A percentile compares a stretch with the other conserved stretches of the same genome.
These are phyloP conservation scores for Nomada lathburiana DNA, from an alignment of 2,888 invertebrate species.

Conservation along the genomic window DNA sequence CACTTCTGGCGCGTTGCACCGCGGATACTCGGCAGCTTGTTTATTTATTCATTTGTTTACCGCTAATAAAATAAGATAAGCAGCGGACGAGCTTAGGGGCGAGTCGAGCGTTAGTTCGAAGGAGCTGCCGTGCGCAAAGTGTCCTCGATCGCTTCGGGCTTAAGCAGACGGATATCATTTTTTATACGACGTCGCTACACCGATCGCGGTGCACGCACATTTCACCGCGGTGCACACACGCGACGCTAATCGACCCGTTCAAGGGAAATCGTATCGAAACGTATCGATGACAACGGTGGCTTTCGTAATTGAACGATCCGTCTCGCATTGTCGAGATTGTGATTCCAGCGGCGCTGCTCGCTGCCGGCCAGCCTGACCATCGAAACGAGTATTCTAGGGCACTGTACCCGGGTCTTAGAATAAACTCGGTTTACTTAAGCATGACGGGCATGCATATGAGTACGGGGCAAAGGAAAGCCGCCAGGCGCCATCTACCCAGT, in stretches of 20 bases:
- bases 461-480: slow-evolving; percentile 79
- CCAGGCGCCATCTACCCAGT: slow-evolving; percentile 81
- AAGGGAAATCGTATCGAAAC: background rate
- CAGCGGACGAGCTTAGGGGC: background rate
- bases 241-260: background rate
- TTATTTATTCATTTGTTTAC: slow-evolving; percentile 31
- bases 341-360: slow-evolving; percentile 61
- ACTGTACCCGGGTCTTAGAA: slow-evolving; percentile 77
- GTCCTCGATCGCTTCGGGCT: background rate
- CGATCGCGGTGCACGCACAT: background rate
- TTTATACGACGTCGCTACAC: background rate
- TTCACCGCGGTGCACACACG: background rate
- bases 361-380: slow-evolving; percentile 74
- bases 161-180: background rate
- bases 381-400: slow-evolving; percentile 79
- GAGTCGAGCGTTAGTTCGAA: slow-evolving; percentile 1
- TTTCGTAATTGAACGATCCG: slow-evolving; percentile 35
- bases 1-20: background rate
- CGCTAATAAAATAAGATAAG: slow-evolving; percentile 24
- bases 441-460: slow-evolving; percentile 82
- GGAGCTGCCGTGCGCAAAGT: background rate
- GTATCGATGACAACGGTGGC: slow-evolving; percentile 8
- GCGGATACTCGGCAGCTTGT: background rate
- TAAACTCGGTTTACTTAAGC: slow-evolving; percentile 80
- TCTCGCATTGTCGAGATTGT: slow-evolving; percentile 60